Conservation (phyloP, 2,888 invertebrate species). For the Julus scanicus region DNA sequence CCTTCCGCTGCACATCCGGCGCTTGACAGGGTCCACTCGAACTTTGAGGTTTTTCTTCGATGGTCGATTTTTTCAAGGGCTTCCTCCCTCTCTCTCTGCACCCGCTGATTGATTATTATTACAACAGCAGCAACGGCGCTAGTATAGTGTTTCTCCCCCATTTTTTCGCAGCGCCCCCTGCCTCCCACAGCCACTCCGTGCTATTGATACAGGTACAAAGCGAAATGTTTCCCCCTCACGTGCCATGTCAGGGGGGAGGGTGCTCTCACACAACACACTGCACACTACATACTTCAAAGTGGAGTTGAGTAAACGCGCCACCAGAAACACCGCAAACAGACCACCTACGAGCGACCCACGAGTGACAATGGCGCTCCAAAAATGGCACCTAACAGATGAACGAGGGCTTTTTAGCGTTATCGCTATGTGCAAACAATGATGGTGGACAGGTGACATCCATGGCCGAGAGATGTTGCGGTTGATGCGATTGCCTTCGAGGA, state of each 20-base stretch:
- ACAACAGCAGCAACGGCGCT: neutral
- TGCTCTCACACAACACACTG: no score
- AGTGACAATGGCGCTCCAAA: neutral
- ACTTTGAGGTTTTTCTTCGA: neutral
- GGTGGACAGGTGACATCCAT: neutral
- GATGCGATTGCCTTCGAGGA: neutral
- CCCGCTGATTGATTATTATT: slow-evolving; percentile 1
- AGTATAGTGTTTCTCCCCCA: neutral
- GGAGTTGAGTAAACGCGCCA: neutral
- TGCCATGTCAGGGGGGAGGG: neutral
- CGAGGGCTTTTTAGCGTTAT: neutral
- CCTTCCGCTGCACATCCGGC: neutral
- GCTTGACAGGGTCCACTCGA: neutral
- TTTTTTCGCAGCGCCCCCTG: neutral
- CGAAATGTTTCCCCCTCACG: neutral
- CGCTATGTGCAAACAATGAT: neutral
- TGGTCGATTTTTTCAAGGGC: neutral
- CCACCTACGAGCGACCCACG: neutral
- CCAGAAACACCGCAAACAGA: slow-evolving; percentile 1
- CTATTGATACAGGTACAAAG: neutral
- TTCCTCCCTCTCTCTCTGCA: neutral
- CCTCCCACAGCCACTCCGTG: neutral
- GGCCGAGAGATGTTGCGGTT: neutral
- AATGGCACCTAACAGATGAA: neutral
- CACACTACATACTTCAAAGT: neutral